Evolutionary conservation across 1,140 invertebrate species (phyloP), one percentile per base, ranked within the genome.

Genomic region (Plectrocnemia conspersa): DNA sequence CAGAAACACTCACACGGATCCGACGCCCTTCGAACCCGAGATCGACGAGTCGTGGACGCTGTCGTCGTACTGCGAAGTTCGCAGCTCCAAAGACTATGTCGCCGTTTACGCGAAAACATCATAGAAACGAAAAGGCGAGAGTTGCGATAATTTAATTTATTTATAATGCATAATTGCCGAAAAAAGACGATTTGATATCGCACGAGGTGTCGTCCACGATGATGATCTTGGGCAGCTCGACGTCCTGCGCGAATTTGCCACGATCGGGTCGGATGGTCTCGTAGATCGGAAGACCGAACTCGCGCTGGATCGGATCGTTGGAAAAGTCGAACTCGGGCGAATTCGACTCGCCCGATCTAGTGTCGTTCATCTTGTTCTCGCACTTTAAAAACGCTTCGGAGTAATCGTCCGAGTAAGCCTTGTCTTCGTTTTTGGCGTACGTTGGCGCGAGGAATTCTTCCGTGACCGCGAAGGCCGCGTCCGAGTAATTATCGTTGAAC

Each of bases 1-100:
- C 1, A 66, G 75, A 55, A 75, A 79, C 40, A 78, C 82, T n/a
- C 78, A 80, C 58, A 84, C 84, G 4, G 78, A 84, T 63, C 85
- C 85, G 0, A 68, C 75, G 54, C 84, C 85, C 0, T 80, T 85
- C 53, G 74, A 78, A 54, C 64, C 67, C 24, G 77, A 74, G 58
- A 79, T 74, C 65, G 73, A 60, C 47, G 57, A 18, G 68, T 54
- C 49, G 1, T 76, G 74, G 74, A 54, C 10, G 13, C 48, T 74
- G 5, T 62, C 63, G 10, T 61, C 58, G 27, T 67, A 52, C 11
- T 66, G 73, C 48, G 73, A 75, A 65, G 70, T 75, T 18, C 65
- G 68, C 19, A 45, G 59, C 29, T 72, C 68, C 41, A 64, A 65
- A 42, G 73, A 75, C 58, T 72, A 65, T 56, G 71, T 75, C 38